A percentile compares a stretch with the other conserved stretches of the same genome.
phyloP scores from a whole-genome alignment of 2,113 vertebrate genomes.

The Dicentrarchus labrax region DNA sequence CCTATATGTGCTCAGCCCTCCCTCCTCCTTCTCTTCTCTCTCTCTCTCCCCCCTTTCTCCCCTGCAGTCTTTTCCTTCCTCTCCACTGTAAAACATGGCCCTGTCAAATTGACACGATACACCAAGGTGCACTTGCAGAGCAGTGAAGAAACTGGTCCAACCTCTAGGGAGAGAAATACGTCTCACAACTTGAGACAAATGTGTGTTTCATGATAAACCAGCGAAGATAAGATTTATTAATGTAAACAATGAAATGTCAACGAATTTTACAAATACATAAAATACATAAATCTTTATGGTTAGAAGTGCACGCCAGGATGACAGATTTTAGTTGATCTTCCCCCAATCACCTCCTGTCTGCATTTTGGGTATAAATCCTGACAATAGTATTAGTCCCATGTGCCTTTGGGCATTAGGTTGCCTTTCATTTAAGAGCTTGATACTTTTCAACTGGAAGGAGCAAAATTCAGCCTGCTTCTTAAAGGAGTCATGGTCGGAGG shows the following conservation, averaged over 20 bases:
- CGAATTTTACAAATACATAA: not conserved
- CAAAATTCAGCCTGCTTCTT: too few species aligned
- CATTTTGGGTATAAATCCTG: too few species aligned
- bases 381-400: too few species aligned
- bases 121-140: conserved; percentile 13
- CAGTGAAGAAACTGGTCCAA: not conserved
- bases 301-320: too few species aligned
- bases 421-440: too few species aligned
- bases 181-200: not conserved
- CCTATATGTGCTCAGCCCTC: not conserved
- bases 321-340: too few species aligned
- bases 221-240: not conserved
- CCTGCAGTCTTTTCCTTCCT: not conserved
- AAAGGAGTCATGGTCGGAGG: too few species aligned
- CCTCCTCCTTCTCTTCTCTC: not conserved
- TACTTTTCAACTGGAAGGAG: too few species aligned
- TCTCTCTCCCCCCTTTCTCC: not conserved
- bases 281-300: too few species aligned
- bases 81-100: conserved; percentile 34
- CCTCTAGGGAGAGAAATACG: not conserved
- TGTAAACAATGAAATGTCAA: not conserved
- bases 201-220: not conserved
- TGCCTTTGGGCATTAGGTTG: too few species aligned
- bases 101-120: conserved; percentile 40
- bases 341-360: too few species aligned